phyloP scores from a whole-genome alignment of 1,140 invertebrate species.

The Batillaria attramentaria region DNA sequence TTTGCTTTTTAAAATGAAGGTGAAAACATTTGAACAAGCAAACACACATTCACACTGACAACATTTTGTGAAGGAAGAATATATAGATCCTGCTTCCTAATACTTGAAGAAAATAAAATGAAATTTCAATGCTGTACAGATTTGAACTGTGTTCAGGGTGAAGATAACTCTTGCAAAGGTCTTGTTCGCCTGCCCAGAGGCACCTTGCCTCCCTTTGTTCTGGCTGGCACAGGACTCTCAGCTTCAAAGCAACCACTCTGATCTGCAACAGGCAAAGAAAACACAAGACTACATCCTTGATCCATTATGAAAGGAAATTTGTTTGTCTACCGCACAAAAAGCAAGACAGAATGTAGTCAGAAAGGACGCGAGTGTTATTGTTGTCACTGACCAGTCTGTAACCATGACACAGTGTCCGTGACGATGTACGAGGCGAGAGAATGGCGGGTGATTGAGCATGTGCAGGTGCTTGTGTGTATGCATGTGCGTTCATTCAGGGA shows the following conservation, averaged over 20 bases:
- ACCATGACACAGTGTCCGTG: not conserved
- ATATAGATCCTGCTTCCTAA: not conserved
- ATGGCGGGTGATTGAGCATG: no score
- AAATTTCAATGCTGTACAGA: not conserved
- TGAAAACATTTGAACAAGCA: not conserved
- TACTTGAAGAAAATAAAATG: not conserved
- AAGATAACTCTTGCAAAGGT: not conserved
- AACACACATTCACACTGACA: not conserved
- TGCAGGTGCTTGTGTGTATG: no score
- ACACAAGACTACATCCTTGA: not conserved
- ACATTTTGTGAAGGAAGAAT: no score
- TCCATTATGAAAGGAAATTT: not conserved
- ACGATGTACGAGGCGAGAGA: not conserved
- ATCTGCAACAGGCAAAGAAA: conserved; percentile 14
- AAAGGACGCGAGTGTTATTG: no score
- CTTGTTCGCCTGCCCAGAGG: conserved; percentile 10
- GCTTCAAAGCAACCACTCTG: conserved; percentile 25
- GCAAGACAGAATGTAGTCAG: not conserved
- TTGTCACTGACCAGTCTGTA: no score
- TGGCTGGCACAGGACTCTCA: conserved; percentile 7
- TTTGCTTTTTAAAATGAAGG: not conserved
- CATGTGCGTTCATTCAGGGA: no score
- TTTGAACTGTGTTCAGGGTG: not conserved
- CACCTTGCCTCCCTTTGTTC: conserved; percentile 23
- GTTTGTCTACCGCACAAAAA: not conserved